Conservation (phyloP, 2,113 vertebrate genomes). For the Trematomus loennbergii region DNA sequence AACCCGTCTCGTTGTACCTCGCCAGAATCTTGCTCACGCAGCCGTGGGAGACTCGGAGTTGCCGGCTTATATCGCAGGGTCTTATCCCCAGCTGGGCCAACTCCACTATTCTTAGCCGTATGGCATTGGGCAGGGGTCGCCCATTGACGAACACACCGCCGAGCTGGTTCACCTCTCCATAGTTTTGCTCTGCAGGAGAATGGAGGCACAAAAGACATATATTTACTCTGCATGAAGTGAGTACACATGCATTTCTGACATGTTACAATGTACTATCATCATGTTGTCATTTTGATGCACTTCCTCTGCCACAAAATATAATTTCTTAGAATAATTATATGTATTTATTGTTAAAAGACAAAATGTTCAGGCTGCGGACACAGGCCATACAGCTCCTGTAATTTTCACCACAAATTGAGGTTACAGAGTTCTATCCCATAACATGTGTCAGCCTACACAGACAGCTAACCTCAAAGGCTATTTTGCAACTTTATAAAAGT, state of each 20-base stretch:
- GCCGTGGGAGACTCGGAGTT: slow-evolving; percentile 96
- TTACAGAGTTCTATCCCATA: not conserved
- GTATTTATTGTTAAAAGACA: not conserved
- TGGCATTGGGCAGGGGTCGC: slow-evolving; percentile 95
- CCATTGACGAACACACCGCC: slow-evolving; percentile 99
- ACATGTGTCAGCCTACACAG: not conserved
- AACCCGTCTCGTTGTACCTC: slow-evolving; percentile 97
- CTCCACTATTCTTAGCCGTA: slow-evolving; percentile 95
- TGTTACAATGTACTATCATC: not conserved
- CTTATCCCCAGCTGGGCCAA: slow-evolving; percentile 97
- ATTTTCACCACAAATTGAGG: slow-evolving; percentile 17
- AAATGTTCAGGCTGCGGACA: not conserved
- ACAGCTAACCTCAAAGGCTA: not conserved
- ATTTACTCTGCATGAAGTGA: not conserved
- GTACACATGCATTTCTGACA: not conserved
- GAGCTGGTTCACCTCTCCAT: slow-evolving; percentile 98
- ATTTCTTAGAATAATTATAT: not conserved
- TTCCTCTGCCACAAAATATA: not conserved
- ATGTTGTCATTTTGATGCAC: not conserved
- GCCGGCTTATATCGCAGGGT: slow-evolving; percentile 97
- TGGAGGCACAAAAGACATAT: slow-evolving; percentile 6
- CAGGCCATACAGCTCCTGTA: not conserved
- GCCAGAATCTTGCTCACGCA: slow-evolving; percentile 99
- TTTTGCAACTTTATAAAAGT: slow-evolving; percentile 20
- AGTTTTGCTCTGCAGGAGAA: slow-evolving; percentile 92